Percentiles rank a stretch among this genome's conserved stretches.
These are phyloP conservation scores for Scaptomyza tumidula DNA, from an alignment of 2,888 invertebrate genomes.

Conservation along the genomic window DNA sequence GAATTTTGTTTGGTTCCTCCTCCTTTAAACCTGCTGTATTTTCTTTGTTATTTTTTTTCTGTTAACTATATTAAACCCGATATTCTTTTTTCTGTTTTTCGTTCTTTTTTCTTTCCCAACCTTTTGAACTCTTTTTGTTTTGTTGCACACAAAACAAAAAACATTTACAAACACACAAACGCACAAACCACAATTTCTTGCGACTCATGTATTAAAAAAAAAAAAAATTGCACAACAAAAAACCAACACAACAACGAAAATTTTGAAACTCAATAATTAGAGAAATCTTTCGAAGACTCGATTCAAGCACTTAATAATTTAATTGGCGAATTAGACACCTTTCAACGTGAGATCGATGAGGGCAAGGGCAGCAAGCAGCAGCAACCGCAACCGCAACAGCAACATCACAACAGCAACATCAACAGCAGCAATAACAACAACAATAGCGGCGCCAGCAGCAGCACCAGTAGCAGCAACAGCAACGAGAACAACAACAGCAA, in stretches of 20 bases:
- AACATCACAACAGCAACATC: slow-evolving; percentile 41
- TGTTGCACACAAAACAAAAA: slow-evolving; percentile 38
- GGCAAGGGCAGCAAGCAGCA: slow-evolving; percentile 77
- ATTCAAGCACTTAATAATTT: slow-evolving; percentile 85
- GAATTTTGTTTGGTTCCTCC: slow-evolving; percentile 7
- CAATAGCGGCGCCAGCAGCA: slow-evolving; percentile 38
- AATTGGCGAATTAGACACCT: slow-evolving; percentile 85
- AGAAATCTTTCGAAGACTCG: slow-evolving; percentile 85
- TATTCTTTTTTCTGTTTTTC: slow-evolving; percentile 51
- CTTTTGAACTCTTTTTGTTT: slow-evolving; percentile 57
- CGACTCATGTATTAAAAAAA: slow-evolving; percentile 14
- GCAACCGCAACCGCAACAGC: slow-evolving; percentile 39
- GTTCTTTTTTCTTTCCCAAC: slow-evolving; percentile 39
- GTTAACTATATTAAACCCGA: slow-evolving; percentile 40
- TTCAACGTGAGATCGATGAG: slow-evolving; percentile 85
- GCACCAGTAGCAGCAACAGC: slow-evolving; percentile 54
- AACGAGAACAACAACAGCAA: slow-evolving; percentile 37
- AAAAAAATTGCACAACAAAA: slow-evolving; percentile 33
- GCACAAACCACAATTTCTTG: slow-evolving; percentile 24
- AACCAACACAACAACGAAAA: slow-evolving; percentile 35
- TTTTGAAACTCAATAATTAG: slow-evolving; percentile 71
- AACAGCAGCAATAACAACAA: slow-evolving; percentile 38
- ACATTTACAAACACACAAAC: slow-evolving; percentile 19
- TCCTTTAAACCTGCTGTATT: slow-evolving; percentile 8
- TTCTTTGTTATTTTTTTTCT: slow-evolving; percentile 6